Evolutionary conservation across 1,140 invertebrate species (phyloP).

Genomic region (Pararge aegeria): DNA sequence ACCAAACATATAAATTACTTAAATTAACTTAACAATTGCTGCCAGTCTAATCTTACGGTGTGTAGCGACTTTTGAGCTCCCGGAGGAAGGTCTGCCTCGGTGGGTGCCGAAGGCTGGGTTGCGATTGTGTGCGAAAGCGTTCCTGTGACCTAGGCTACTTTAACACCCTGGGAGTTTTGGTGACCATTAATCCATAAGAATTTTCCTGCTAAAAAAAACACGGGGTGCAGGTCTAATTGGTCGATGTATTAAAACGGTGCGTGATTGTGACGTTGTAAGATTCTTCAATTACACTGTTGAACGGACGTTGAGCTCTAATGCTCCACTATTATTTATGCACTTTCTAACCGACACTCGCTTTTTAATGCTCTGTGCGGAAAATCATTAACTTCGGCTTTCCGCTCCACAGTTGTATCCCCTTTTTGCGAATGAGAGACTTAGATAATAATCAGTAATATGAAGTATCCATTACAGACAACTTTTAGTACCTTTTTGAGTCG

Average conservation of each 20-base stretch:
- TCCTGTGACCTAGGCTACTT: too few relatives aligned
- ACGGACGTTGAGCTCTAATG: constrained; percentile 31
- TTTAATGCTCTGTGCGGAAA: constrained; percentile 19
- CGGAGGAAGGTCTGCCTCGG: too few relatives aligned
- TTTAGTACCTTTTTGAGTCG: neutral
- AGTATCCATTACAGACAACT: neutral
- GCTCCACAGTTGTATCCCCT: constrained; percentile 15
- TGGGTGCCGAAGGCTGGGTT: too few relatives aligned
- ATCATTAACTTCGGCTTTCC: constrained; percentile 12
- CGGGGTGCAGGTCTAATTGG: neutral
- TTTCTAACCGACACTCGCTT: constrained; percentile 27
- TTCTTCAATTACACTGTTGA: constrained; percentile 36
- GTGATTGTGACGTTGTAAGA: constrained; percentile 29
- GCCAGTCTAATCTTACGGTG: too few relatives aligned
- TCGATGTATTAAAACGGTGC: constrained; percentile 5
- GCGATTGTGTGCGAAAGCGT: too few relatives aligned
- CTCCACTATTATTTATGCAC: constrained; percentile 26
- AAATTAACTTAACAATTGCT: too few relatives aligned
- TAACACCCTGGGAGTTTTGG: too few relatives aligned
- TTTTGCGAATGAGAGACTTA: neutral
- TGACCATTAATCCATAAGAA: too few relatives aligned
- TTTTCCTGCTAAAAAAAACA: too few relatives aligned
- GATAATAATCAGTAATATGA: neutral
- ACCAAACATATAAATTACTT: too few relatives aligned
- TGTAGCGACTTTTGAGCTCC: too few relatives aligned